Evolutionary conservation across 2,888 invertebrate species (phyloP).

Genomic region (Liodrosophila aerea): DNA sequence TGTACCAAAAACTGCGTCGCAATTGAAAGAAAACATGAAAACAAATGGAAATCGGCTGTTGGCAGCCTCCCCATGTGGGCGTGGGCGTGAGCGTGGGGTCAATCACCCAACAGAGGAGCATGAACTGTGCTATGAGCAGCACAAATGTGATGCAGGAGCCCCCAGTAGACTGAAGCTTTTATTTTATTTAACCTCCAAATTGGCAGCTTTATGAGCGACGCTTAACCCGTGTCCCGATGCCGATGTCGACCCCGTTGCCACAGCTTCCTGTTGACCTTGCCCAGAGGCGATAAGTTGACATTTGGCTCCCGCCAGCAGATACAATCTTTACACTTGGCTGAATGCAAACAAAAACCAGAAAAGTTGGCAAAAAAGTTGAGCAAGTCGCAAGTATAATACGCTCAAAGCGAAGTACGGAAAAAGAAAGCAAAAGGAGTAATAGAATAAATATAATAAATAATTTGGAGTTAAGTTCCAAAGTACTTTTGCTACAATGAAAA

Average conservation of each 20-base stretch:
- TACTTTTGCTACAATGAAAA: too few relatives aligned
- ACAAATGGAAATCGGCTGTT: slow-evolving; percentile 20
- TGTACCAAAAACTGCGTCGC: slow-evolving; percentile 52
- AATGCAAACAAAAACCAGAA: slow-evolving; percentile 1
- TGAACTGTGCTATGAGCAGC: too few relatives aligned
- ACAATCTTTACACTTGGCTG: slow-evolving; percentile 26
- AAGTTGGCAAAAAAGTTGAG: neutral
- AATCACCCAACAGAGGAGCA: slow-evolving; percentile 26
- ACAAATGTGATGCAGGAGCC: slow-evolving; percentile 25
- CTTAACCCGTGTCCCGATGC: neutral
- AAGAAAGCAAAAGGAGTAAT: too few relatives aligned
- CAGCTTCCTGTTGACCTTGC: slow-evolving; percentile 35
- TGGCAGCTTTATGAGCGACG: slow-evolving; percentile 12
- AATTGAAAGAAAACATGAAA: slow-evolving; percentile 28
- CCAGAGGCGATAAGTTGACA: slow-evolving; percentile 33
- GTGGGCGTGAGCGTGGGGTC: slow-evolving; percentile 37
- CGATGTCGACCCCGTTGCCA: neutral
- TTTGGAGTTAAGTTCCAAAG: too few relatives aligned
- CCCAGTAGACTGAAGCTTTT: slow-evolving; percentile 1
- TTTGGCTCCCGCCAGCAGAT: slow-evolving; percentile 22
- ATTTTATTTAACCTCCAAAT: slow-evolving; percentile 10
- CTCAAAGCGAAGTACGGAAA: neutral
- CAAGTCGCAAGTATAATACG: neutral
- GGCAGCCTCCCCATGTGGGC: neutral
- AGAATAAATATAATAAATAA: too few relatives aligned